phyloP scores from a whole-genome alignment of 2,888 invertebrate genomes.

The Eilema griseolum region DNA sequence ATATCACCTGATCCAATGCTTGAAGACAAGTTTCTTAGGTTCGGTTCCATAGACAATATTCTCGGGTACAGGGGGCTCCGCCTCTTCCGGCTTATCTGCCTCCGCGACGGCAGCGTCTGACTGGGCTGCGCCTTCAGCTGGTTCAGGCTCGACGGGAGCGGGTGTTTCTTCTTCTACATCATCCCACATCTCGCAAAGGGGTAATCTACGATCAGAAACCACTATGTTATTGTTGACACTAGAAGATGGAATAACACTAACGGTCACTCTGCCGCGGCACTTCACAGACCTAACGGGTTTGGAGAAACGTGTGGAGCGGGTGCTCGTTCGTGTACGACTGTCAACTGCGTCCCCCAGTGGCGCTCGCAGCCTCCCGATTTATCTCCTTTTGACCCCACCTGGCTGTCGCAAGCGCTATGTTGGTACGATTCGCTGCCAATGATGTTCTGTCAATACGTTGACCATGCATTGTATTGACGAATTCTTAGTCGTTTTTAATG shows the following conservation, averaged over 20 bases:
- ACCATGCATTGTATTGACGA: slow-evolving; percentile 76
- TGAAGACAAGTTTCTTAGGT: slow-evolving; percentile 91
- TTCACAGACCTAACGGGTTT: slow-evolving; percentile 77
- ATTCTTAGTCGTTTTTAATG: slow-evolving; percentile 72
- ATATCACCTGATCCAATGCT: slow-evolving; percentile 92
- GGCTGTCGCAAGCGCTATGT: slow-evolving; percentile 77
- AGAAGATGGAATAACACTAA: slow-evolving; percentile 47
- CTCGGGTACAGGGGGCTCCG: slow-evolving; percentile 78
- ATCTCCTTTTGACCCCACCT: slow-evolving; percentile 83
- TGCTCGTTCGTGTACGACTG: slow-evolving; percentile 83
- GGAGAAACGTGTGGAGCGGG: slow-evolving; percentile 80
- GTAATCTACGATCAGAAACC: slow-evolving; percentile 75
- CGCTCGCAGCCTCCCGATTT: slow-evolving; percentile 80
- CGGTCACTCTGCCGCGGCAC: slow-evolving; percentile 49
- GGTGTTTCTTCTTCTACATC: slow-evolving; percentile 85
- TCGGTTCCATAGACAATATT: slow-evolving; percentile 79
- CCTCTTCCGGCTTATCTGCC: slow-evolving; percentile 76
- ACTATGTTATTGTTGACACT: slow-evolving; percentile 59
- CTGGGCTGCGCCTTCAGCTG: slow-evolving; percentile 56
- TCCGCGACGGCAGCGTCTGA: slow-evolving; percentile 59
- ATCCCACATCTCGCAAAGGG: slow-evolving; percentile 84
- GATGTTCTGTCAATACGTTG: slow-evolving; percentile 83
- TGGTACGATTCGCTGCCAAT: slow-evolving; percentile 74
- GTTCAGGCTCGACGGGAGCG: slow-evolving; percentile 62
- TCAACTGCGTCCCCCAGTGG: slow-evolving; percentile 64